These are phyloP conservation scores for Beris chalybata DNA, from an alignment of 2,888 invertebrate genomes.

Conservation along the genomic window DNA sequence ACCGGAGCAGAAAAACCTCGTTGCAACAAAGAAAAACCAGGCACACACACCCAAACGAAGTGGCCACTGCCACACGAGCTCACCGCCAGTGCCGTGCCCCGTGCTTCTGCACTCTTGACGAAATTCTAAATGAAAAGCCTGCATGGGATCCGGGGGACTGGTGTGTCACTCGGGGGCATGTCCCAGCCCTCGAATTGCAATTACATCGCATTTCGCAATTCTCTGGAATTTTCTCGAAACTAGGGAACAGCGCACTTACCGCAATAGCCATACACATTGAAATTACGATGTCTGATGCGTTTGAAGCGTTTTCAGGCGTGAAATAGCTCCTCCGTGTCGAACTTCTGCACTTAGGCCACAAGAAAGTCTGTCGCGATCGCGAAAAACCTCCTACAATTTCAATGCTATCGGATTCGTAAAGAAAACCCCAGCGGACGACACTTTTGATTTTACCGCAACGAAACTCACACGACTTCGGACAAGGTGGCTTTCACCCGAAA, in stretches of 20 bases:
- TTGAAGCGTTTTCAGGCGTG: constrained; percentile 7
- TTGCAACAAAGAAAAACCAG: neutral
- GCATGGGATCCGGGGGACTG: neutral
- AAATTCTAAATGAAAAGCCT: neutral
- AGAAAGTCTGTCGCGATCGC: too few relatives aligned
- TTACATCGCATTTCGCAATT: constrained; percentile 3
- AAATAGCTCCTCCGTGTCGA: neutral
- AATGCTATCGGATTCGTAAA: too few relatives aligned
- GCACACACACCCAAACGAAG: constrained; percentile 9
- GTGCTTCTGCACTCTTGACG: neutral
- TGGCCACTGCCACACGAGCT: neutral
- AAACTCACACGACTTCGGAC: too few relatives aligned
- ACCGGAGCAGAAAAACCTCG: neutral
- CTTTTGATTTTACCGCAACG: too few relatives aligned
- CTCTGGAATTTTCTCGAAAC: neutral
- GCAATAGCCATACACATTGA: constrained; percentile 83
- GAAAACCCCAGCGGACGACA: too few relatives aligned
- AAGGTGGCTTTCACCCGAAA: too few relatives aligned
- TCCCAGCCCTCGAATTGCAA: too few relatives aligned
- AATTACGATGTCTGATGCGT: constrained; percentile 44
- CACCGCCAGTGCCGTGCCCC: neutral
- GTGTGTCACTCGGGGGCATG: too few relatives aligned
- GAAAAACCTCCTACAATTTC: too few relatives aligned
- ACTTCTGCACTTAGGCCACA: too few relatives aligned
- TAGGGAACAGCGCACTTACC: constrained; percentile 61